Base-by-base conservation (phyloP, 1,140 invertebrate genomes). In the Bombus cullumanus region DNA sequence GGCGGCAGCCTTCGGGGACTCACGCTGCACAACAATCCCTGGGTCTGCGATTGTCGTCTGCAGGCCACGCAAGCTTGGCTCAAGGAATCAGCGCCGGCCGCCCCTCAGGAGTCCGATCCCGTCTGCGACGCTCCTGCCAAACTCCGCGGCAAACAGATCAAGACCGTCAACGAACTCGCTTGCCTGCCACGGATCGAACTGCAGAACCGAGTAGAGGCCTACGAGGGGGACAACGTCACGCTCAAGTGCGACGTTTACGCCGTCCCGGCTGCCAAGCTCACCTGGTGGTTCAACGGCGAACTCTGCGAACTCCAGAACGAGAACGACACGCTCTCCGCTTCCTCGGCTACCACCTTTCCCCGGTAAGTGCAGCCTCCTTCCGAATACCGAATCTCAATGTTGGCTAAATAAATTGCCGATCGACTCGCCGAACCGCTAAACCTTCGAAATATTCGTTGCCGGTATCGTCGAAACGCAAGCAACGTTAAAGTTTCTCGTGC, bases 11-110 rank as follows among this genome's bases (percentile, higher is more conserved):
- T 98, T 62, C 97, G 97, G 85, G 97, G 97, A 64, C 96, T 98
- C 43, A 97, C 97, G 79, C 95, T 99, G 41, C 97, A 98, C 91
- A 97, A 97, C 91, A 99, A 99, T 95, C 97, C 97, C 71, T 99
- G 98, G 98, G 96, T 96, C 71, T 99, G 98, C 94, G 98, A 98
- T 92, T 99, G 98, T 93, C 96, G 97, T 79, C 95, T 98, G 71
- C 94, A 97, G 66, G 96, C 97, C 87, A 94, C 99, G 89, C 96
- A 98, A 85, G 94, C 95, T 39, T 99, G 98, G 98, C 95, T 99
- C 81, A 95, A 96, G 47, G 96, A 97, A 90, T 97, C 98, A 0
- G 96, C 97, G 80, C 94, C 96, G 0, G 95, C 96, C 2, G 97
- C 97, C 37, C 93, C 94, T 0, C 94, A 95, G 66, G 92, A 94